These are phyloP conservation scores for Drosophila biarmipes DNA, from an alignment of 1,140 invertebrate species.

Conservation along the genomic window DNA sequence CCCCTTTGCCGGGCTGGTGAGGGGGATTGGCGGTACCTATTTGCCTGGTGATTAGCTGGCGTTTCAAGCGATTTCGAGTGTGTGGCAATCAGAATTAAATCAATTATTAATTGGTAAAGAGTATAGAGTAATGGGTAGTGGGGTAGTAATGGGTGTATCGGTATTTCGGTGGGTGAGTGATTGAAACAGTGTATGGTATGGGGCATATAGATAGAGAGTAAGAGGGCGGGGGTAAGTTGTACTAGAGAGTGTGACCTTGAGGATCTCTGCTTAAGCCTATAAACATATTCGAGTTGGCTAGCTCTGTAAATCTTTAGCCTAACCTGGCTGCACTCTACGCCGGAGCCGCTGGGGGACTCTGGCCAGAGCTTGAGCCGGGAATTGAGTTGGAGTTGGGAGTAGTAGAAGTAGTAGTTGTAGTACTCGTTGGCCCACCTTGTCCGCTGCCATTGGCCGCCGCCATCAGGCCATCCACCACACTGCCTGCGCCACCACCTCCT, in stretches of 20 bases:
- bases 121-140: conserved; percentile 44
- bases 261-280: conserved; percentile 48
- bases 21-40: conserved; percentile 86
- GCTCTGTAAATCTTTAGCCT: conserved; percentile 35
- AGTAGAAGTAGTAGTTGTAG: conserved; percentile 56
- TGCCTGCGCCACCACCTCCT: conserved; percentile 53
- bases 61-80: conserved; percentile 76
- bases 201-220: conserved; percentile 5
- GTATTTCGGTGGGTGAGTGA: conserved; percentile 22
- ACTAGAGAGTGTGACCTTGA: conserved; percentile 46
- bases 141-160: conserved; percentile 6
- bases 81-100: conserved; percentile 79
- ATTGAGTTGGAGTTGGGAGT: conserved; percentile 49
- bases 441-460: conserved; percentile 72
- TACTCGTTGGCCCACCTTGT: conserved; percentile 84
- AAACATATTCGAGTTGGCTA: conserved; percentile 51
- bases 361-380: conserved; percentile 39
- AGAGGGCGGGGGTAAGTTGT: conserved; percentile 23
- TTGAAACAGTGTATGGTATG: conserved; percentile 5
- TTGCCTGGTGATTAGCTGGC: conserved; percentile 84
- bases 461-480: conserved; percentile 69
- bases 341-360: conserved; percentile 34
- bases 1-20: conserved; percentile 86
- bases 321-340: conserved; percentile 42
- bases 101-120: conserved; percentile 63